Percentiles rank a stretch among this genome's conserved stretches.
phyloP scores from a whole-genome alignment of 1,140 invertebrate genomes.

The Drosophila parvula region DNA sequence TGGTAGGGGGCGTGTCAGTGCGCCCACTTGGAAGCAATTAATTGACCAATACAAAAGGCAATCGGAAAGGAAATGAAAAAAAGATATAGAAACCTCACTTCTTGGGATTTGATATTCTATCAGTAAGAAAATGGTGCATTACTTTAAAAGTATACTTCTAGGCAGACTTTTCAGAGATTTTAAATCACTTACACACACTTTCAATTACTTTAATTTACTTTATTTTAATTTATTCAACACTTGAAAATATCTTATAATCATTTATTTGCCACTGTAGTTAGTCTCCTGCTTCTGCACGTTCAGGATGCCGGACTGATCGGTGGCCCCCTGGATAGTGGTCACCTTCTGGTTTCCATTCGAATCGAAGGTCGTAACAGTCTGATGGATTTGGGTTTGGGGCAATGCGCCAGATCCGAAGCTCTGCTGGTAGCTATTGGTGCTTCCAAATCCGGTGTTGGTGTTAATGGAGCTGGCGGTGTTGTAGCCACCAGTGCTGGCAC shows the following conservation, averaged over 20 bases:
- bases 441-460: not conserved
- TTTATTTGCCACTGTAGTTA: conserved; percentile 4
- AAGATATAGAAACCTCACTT: not conserved
- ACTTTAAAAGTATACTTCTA: no score
- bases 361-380: conserved; percentile 26
- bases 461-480: not conserved
- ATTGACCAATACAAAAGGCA: conserved; percentile 20
- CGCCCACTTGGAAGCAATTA: conserved; percentile 55
- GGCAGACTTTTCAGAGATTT: no score
- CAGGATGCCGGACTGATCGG: conserved; percentile 29
- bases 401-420: conserved; percentile 8
- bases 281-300: conserved; percentile 28
- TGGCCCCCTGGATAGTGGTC: conserved; percentile 35
- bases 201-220: conserved; percentile 26
- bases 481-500: not conserved
- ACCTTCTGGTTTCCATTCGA: conserved; percentile 21
- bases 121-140: not conserved
- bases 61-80: not conserved
- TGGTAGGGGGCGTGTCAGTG: conserved; percentile 24
- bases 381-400: conserved; percentile 26
- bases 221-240: conserved; percentile 20
- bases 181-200: not conserved
- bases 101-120: no score
- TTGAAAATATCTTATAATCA: not conserved
- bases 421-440: not conserved